Conservation (phyloP, 2,113 vertebrate genomes). For the Galbula dea region DNA sequence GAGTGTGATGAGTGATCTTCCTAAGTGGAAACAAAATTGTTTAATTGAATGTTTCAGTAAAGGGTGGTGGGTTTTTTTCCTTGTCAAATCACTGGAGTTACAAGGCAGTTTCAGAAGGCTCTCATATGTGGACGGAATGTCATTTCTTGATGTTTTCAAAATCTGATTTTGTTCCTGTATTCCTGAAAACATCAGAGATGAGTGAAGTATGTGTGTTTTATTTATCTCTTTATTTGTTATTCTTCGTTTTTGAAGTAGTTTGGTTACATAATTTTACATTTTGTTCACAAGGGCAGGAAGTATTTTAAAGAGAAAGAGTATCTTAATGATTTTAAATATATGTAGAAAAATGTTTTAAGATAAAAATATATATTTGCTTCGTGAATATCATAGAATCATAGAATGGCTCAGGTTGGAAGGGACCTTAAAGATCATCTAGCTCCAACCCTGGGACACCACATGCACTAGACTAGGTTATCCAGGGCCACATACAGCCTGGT, state of each 20-base stretch:
- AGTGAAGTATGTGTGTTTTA: too few relatives aligned
- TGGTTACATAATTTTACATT: background rate
- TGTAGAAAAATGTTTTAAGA: background rate
- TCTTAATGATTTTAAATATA: background rate
- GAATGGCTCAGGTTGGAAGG: too few relatives aligned
- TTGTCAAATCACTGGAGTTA: background rate
- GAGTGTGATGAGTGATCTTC: background rate
- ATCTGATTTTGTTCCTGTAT: background rate
- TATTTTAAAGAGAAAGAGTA: background rate
- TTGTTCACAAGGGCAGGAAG: background rate
- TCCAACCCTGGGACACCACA: too few relatives aligned
- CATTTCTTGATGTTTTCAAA: background rate
- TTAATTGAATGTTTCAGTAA: constrained; percentile 17
- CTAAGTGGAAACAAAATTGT: background rate
- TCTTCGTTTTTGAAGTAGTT: background rate
- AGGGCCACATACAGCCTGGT: too few relatives aligned
- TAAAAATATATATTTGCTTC: background rate
- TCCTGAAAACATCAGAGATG: background rate
- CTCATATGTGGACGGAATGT: background rate
- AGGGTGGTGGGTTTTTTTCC: background rate
- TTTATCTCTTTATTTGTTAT: background rate
- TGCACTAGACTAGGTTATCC: too few relatives aligned
- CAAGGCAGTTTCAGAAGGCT: background rate
- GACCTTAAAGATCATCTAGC: too few relatives aligned
- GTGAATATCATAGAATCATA: too few relatives aligned